phyloP scores from a whole-genome alignment of 2,888 invertebrate genomes.

The Helobdella robusta region DNA sequence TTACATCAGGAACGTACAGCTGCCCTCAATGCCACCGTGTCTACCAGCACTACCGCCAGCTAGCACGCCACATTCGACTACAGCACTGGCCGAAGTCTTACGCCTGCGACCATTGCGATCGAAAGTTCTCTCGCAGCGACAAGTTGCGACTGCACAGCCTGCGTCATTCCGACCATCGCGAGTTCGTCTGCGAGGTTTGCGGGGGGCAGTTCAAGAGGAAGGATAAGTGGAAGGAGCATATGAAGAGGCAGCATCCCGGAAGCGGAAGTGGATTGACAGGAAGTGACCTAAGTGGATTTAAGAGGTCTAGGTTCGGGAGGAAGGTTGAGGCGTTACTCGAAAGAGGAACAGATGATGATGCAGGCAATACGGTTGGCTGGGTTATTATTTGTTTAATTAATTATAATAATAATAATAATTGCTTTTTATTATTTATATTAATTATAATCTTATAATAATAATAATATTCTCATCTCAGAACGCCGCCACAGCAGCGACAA shows the following conservation, averaged over 20 bases:
- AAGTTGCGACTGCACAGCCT: slow-evolving; percentile 65
- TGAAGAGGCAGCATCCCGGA: slow-evolving; percentile 54
- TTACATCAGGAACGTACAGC: slow-evolving; percentile 59
- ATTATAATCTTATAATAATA: no score
- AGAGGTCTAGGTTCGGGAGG: no score
- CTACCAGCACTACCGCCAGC: slow-evolving; percentile 61
- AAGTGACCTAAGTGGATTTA: no score
- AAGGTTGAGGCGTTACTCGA: no score
- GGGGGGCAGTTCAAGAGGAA: slow-evolving; percentile 69
- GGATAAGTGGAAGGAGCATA: slow-evolving; percentile 60
- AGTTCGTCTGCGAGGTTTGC: slow-evolving; percentile 67
- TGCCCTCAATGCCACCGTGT: slow-evolving; percentile 63
- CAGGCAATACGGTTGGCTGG: no score
- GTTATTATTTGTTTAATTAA: no score
- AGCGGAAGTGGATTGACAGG: slow-evolving; percentile 18
- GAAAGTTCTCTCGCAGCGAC: slow-evolving; percentile 59
- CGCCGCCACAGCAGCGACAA: no score
- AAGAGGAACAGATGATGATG: no score
- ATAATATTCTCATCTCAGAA: no score
- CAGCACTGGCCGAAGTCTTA: slow-evolving; percentile 64
- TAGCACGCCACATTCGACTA: slow-evolving; percentile 63
- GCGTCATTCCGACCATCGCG: slow-evolving; percentile 59
- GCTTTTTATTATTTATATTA: no score
- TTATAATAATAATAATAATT: neutral
- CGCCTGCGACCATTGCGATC: slow-evolving; percentile 59